Evolutionary conservation across 2,797 vertebrate genomes (phyloP).

Genomic region (Pangasius larnaudii): DNA sequence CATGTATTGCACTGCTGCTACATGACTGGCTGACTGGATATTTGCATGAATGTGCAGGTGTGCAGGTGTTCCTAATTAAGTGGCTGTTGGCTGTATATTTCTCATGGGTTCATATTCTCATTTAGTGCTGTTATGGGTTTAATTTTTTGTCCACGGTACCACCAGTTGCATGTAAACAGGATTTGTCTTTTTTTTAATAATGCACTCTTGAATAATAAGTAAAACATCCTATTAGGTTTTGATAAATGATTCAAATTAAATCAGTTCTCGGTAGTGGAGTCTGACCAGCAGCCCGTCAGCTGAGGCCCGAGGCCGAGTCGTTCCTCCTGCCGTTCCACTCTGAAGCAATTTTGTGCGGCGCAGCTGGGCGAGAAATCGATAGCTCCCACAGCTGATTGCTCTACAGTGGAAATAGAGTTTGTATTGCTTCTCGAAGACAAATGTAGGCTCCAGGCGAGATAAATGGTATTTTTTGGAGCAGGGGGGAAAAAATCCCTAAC

Average conservation of each 20-base stretch:
- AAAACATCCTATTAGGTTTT: conserved; percentile 17
- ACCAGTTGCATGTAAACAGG: not conserved
- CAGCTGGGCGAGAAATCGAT: conserved; percentile 71
- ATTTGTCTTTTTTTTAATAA: not conserved
- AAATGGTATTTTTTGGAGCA: conserved; percentile 66
- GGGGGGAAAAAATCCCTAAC: conserved; percentile 55
- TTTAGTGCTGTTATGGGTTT: not conserved
- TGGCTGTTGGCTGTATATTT: not conserved
- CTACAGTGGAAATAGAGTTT: conserved; percentile 75
- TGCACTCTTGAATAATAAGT: conserved; percentile 16
- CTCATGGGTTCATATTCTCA: not conserved
- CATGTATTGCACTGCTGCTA: not conserved
- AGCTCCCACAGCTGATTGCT: conserved; percentile 74
- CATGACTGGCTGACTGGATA: too few relatives aligned
- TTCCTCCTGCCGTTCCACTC: conserved; percentile 61
- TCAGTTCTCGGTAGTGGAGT: not conserved
- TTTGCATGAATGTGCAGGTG: not conserved
- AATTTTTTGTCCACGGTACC: not conserved
- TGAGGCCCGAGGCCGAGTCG: conserved; percentile 37
- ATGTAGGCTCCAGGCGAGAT: conserved; percentile 70
- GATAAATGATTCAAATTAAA: conserved; percentile 9
- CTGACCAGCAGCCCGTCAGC: not conserved
- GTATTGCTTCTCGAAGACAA: conserved; percentile 78
- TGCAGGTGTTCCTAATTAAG: not conserved
- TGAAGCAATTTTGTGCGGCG: conserved; percentile 74